phyloP scores from a whole-genome alignment of 2,113 vertebrate species.

The Glaucomys volans region DNA sequence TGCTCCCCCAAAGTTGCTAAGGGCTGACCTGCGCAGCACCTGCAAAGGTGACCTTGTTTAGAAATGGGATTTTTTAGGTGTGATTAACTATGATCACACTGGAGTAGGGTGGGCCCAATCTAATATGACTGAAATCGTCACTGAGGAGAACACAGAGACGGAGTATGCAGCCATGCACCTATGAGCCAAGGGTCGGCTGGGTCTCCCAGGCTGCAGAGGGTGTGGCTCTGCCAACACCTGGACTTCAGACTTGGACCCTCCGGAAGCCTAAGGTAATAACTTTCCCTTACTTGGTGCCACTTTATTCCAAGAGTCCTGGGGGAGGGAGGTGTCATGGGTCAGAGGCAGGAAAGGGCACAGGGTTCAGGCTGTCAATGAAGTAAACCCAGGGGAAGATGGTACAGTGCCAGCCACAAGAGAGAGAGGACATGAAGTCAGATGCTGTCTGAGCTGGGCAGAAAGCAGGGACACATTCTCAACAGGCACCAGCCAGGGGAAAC shows the following conservation, averaged over 20 bases:
- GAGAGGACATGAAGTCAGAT: background rate
- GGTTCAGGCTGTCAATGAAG: background rate
- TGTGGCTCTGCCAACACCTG: background rate
- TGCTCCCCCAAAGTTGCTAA: background rate
- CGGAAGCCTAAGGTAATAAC: background rate
- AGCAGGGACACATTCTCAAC: background rate
- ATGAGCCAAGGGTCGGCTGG: background rate
- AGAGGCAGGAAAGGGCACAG: background rate
- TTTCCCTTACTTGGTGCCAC: background rate
- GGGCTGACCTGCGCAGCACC: no score
- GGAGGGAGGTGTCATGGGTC: background rate
- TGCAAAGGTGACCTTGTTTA: background rate
- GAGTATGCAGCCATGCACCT: rapidly evolving
- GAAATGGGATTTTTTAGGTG: background rate
- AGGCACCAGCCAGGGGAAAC: background rate
- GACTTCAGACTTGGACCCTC: background rate
- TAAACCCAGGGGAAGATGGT: background rate
- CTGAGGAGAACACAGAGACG: background rate
- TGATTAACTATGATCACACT: background rate
- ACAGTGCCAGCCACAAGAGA: background rate
- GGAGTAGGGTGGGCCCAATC: background rate
- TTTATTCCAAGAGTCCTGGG: background rate
- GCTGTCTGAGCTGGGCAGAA: background rate
- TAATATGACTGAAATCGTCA: background rate
- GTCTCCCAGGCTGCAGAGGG: rapidly evolving